Conservation (phyloP, 2,113 vertebrate genomes). For the Muscicapa adusta region DNA sequence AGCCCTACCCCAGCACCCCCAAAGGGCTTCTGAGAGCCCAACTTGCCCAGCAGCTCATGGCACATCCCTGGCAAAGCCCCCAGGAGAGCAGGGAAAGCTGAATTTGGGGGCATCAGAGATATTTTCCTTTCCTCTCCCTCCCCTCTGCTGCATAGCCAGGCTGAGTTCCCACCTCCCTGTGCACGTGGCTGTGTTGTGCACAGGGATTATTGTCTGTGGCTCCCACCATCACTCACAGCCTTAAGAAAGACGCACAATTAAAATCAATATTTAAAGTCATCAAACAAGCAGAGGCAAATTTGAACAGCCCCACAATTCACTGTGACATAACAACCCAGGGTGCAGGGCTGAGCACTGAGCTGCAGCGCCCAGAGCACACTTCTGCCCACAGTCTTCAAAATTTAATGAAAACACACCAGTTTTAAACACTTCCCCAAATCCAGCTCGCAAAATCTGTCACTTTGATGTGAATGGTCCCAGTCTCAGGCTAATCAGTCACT, state of each 20-base stretch:
- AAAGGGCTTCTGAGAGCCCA: background rate
- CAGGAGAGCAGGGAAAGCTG: background rate
- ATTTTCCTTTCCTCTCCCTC: background rate
- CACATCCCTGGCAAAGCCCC: background rate
- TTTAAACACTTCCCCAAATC: conserved; percentile 44
- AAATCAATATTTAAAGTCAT: conserved; percentile 31
- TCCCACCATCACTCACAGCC: background rate
- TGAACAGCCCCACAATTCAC: conserved; percentile 26
- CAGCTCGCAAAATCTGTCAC: conserved; percentile 47
- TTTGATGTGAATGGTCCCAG: conserved; percentile 43
- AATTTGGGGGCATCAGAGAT: background rate
- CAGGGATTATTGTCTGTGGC: rapidly evolving
- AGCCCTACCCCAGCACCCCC: background rate
- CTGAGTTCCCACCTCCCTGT: background rate
- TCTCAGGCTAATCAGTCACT: conserved; percentile 54
- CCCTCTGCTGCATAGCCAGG: background rate
- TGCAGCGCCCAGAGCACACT: background rate
- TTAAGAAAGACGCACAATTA: background rate
- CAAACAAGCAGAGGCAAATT: conserved; percentile 4
- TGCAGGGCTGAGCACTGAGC: background rate
- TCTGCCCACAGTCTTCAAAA: conserved; percentile 33
- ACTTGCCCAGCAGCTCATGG: background rate
- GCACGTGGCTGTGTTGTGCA: background rate
- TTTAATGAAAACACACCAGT: conserved; percentile 36
- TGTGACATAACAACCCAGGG: background rate